Evolutionary conservation across 2,797 vertebrate genomes (phyloP).

Genomic region (Neosilurus mollespiculum): DNA sequence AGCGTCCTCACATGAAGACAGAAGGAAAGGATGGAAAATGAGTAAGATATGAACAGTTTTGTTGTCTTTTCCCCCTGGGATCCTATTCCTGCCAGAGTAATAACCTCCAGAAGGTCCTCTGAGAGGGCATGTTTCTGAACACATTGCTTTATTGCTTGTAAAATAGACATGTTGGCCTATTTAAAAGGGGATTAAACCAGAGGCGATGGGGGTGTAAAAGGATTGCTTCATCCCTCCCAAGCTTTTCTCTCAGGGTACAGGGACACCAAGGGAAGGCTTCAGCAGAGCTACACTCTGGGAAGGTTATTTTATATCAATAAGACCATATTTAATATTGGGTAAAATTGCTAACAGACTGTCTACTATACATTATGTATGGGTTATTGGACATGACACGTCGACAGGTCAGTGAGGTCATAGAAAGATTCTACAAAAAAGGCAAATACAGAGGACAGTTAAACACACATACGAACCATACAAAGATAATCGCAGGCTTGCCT

Average conservation of each 20-base stretch:
- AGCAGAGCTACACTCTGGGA: background rate
- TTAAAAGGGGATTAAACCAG: conserved; percentile 74
- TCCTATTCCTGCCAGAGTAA: conserved; percentile 52
- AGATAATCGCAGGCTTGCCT: conserved; percentile 21
- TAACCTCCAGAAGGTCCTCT: conserved; percentile 54
- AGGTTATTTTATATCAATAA: conserved; percentile 7
- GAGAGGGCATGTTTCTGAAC: conserved; percentile 58
- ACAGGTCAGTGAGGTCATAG: background rate
- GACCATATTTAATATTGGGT: background rate
- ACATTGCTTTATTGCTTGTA: conserved; percentile 74
- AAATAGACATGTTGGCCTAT: conserved; percentile 75
- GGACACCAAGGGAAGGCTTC: conserved; percentile 25
- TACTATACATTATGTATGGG: background rate
- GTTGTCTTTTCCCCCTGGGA: conserved; percentile 6
- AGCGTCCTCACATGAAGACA: conserved; percentile 23
- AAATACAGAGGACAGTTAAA: background rate
- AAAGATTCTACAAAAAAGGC: background rate
- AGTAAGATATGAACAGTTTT: conserved; percentile 23
- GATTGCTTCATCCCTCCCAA: conserved; percentile 51
- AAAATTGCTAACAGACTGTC: background rate
- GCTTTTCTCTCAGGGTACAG: conserved; percentile 54
- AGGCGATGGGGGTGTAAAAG: conserved; percentile 60
- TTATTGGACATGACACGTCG: background rate
- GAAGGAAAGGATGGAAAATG: conserved; percentile 2
- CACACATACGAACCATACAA: conserved; percentile 9